Conservation (phyloP, 30 jellyfish, hydroid and myxozoan species). For the Clytia hemisphaerica region DNA sequence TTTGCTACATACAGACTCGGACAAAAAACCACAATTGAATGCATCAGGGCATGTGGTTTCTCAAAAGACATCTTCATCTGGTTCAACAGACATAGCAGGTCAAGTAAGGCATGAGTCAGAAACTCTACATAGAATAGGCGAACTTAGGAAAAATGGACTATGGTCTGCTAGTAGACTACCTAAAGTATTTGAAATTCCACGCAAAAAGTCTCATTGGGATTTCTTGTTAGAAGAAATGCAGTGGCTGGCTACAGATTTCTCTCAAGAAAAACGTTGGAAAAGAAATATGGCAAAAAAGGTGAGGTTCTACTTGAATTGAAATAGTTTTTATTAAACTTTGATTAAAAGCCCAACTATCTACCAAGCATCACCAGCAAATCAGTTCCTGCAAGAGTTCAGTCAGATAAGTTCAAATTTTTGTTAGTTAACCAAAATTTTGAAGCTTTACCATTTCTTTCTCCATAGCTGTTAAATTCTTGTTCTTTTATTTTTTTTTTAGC, state of each 20-base stretch:
- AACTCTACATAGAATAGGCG: conserved; percentile 55
- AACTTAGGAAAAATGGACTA: conserved; percentile 72
- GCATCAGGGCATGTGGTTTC: conserved; percentile 13
- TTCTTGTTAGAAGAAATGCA: conserved; percentile 90
- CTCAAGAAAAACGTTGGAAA: conserved; percentile 89
- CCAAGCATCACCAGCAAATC: no score
- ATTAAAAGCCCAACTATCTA: no score
- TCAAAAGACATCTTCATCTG: not conserved
- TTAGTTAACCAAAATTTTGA: no score
- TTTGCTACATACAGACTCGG: not conserved
- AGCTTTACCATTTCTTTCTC: no score
- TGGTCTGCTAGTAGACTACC: conserved; percentile 98
- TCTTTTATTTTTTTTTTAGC: conserved; percentile 1
- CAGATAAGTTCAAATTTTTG: no score
- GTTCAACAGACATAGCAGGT: conserved; percentile 54
- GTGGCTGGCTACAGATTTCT: conserved; percentile 94
- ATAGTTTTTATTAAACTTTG: not conserved
- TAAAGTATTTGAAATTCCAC: conserved; percentile 85
- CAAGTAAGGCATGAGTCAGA: conserved; percentile 92
- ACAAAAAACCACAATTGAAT: not conserved
- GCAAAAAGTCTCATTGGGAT: conserved; percentile 94
- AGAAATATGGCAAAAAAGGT: conserved; percentile 94
- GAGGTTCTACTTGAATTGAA: not conserved
- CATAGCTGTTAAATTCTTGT: no score
- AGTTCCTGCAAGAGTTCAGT: no score